Percentiles rank a stretch among this genome's conserved stretches.
Conservation (phyloP, 2,113 vertebrate genomes). For the Panthera tigris region DNA sequence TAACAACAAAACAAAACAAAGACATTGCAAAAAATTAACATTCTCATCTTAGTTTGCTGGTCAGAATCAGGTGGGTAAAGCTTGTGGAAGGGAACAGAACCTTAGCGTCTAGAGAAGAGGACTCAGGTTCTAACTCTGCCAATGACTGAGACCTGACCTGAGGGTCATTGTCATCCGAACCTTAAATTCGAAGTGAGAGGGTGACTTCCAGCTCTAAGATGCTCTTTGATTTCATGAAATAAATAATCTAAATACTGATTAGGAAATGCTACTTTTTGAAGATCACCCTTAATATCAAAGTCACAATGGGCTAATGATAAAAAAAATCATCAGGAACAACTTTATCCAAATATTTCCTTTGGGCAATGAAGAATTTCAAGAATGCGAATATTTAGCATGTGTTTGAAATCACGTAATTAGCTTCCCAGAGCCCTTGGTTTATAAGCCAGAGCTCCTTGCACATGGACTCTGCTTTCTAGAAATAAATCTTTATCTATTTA, state of each 20-base stretch:
- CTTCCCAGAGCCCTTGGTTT: background rate
- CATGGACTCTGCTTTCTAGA: background rate
- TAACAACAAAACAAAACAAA: background rate
- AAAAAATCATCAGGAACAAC: background rate
- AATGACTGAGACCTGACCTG: accelerated
- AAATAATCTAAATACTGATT: background rate
- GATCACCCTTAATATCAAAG: background rate
- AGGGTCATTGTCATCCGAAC: accelerated
- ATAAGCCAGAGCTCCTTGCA: background rate
- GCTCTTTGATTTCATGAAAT: background rate
- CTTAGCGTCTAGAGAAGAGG: accelerated
- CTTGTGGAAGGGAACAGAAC: background rate
- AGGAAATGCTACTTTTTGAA: background rate
- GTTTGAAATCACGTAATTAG: background rate
- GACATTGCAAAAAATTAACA: background rate
- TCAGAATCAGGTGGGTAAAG: background rate
- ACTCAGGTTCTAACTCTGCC: accelerated
- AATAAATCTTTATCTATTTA: background rate
- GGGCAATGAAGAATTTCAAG: background rate
- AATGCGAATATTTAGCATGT: background rate
- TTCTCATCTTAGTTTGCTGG: background rate
- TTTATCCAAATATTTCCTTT: background rate
- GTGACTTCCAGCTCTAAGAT: background rate
- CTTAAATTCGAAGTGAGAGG: background rate
- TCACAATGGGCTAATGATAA: background rate